A percentile compares a stretch with the other conserved stretches of the same genome.
Evolutionary conservation across 2,797 vertebrate genomes (phyloP).

Genomic region (Triplophysa yarkandensis): DNA sequence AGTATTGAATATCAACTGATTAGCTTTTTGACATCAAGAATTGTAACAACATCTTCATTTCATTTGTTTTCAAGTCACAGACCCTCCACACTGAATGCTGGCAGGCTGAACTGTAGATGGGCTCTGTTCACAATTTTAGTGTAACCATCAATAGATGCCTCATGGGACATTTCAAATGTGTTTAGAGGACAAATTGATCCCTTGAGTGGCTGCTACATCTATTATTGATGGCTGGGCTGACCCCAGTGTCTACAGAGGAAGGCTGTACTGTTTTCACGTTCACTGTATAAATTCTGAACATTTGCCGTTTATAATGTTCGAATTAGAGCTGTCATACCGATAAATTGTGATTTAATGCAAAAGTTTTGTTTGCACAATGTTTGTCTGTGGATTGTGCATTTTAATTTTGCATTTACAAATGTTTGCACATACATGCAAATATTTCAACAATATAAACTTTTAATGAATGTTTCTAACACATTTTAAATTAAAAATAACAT

Average conservation of each 20-base stretch:
- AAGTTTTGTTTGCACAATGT: no score
- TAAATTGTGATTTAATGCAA: no score
- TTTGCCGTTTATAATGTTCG: no score
- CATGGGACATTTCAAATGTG: slow-evolving; percentile 4
- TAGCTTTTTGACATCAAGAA: not conserved
- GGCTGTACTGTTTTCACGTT: not conserved
- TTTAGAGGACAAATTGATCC: slow-evolving; percentile 1
- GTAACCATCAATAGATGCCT: not conserved
- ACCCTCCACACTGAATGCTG: not conserved
- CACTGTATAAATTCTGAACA: not conserved
- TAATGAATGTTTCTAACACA: no score
- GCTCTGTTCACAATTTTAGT: not conserved
- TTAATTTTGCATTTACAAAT: no score
- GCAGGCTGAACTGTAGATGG: not conserved
- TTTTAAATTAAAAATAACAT: no score
- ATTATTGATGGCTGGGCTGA: not conserved
- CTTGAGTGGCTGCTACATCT: not conserved
- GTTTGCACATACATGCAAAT: no score
- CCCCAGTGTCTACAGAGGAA: not conserved
- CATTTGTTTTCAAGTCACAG: not conserved
- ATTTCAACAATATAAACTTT: no score
- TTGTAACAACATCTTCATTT: not conserved
- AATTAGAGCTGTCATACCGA: no score
- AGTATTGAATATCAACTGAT: no score
- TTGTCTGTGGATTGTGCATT: no score